Percentiles rank a stretch among this genome's conserved stretches.
These are phyloP conservation scores for Agelas oroides DNA, from an alignment of 37 sponge, comb jelly and placozoan genomes.

Conservation along the genomic window DNA sequence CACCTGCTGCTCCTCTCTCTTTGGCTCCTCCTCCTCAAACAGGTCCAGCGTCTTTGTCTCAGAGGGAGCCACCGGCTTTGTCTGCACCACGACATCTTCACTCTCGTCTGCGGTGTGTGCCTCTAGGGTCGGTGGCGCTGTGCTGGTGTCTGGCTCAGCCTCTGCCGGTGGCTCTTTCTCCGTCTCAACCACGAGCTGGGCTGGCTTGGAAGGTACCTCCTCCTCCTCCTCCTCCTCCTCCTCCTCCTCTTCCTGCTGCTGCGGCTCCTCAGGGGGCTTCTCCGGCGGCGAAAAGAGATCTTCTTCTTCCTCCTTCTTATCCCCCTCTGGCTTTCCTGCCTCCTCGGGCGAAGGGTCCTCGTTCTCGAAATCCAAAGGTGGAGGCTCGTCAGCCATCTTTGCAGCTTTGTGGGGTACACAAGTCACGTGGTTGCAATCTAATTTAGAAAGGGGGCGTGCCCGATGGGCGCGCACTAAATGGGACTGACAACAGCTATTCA, in stretches of 20 bases:
- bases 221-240: background rate
- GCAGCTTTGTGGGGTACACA: background rate
- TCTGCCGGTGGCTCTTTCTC: constrained; percentile 3
- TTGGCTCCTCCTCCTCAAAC: constrained; percentile 17
- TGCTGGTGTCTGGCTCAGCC: background rate
- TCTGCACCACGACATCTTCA: too few species aligned
- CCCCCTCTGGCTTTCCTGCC: background rate
- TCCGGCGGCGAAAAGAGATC: background rate
- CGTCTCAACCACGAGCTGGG: background rate
- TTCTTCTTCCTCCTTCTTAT: background rate
- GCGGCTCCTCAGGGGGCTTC: background rate
- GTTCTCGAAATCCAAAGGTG: constrained; percentile 34
- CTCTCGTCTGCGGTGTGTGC: too few species aligned
- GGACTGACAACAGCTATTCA: too few species aligned
- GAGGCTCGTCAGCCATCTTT: constrained; percentile 48
- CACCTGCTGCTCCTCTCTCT: background rate
- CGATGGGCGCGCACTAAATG: too few species aligned
- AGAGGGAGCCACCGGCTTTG: background rate
- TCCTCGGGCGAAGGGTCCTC: background rate
- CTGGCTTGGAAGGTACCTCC: background rate
- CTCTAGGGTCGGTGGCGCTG: constrained; percentile 51
- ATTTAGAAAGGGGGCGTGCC: too few species aligned
- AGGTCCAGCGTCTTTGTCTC: constrained; percentile 13
- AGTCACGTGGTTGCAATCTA: too few species aligned
- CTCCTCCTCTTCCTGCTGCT: background rate